Evolutionary conservation across 2,113 vertebrate genomes (phyloP), one percentile per base, ranked within the genome.

Genomic region (Eclectus roratus): DNA sequence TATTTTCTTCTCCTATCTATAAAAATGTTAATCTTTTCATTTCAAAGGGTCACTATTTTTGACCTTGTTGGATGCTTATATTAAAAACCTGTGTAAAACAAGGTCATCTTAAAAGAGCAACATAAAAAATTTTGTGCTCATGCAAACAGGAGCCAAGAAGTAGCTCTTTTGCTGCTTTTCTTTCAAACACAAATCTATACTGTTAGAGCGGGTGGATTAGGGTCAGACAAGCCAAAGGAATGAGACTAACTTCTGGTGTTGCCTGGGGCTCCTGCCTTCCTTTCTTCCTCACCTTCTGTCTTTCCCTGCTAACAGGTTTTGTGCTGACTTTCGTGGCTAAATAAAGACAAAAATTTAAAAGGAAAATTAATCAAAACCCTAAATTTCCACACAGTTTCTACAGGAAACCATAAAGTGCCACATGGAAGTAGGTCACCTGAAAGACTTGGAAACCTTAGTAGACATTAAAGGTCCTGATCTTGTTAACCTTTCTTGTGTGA

Each of bases 1-100:
- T 91, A 94, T 93, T 97, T 96, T 89, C 90, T 58, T 96, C 80
- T 96, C 47, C 47, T 80, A 94, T 94, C 92, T 84, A 96, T 94
- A 95, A 95, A 95, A 96, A 95, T 94, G 89, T 98, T 97, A 95
- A 98, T 98, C 91, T 97, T 97, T 95, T 96, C 91, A 95, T 97
- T 98, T 98, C 94, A 95, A 95, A 97, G 82, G 84, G 89, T 98
- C 94, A 80, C 47, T 97, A 71, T 96, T 91, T 97, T 94, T 58
- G 81, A 97, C 97, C 94, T 97, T 96, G 41, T 94, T 96, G 97
- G 93, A 95, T 10, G 2, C 77, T 89, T 89, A 82, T 63, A 96
- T 96, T 97, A 97, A 97, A 97, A 96, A 91, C 43, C 74, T 6
- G 9, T 93, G 89, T 96, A 97, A 97, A 96, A 96, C 82, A 96